phyloP scores from a whole-genome alignment of 2,113 vertebrate species.

The Thinocorus orbignyianus region DNA sequence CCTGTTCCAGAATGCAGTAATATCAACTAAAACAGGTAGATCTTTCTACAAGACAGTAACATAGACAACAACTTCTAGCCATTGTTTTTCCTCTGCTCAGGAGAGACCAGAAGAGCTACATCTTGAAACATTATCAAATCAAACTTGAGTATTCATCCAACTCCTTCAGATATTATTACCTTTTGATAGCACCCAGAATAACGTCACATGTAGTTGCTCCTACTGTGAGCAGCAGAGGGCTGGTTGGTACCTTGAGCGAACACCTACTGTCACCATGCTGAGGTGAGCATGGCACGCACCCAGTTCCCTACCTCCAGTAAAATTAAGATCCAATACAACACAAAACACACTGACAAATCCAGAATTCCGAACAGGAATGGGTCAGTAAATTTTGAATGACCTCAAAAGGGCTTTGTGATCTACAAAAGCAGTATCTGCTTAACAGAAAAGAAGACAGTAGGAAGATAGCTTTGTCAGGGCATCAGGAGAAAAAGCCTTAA shows the following conservation, averaged over 20 bases:
- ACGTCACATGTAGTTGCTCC: not conserved
- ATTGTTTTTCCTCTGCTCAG: not conserved
- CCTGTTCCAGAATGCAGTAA: not conserved
- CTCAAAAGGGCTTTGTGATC: not conserved
- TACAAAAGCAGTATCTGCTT: not conserved
- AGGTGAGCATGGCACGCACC: fast-evolving
- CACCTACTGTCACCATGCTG: fast-evolving
- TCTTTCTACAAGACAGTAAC: not conserved
- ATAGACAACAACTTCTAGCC: not conserved
- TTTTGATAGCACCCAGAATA: not conserved
- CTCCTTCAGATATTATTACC: not conserved
- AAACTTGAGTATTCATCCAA: not conserved
- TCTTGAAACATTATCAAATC: not conserved
- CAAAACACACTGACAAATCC: not conserved
- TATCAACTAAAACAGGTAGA: not conserved
- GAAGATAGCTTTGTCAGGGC: not conserved
- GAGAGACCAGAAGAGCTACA: not conserved
- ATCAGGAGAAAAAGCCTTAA: not conserved
- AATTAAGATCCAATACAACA: not conserved
- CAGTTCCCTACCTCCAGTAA: not conserved
- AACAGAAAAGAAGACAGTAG: not conserved
- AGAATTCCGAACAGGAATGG: not conserved
- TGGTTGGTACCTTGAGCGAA: not conserved
- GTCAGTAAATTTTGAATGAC: not conserved
- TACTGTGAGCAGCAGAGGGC: not conserved